Evolutionary conservation across 2,888 invertebrate species (phyloP).

Genomic region (Holacanthella duospinosa): DNA sequence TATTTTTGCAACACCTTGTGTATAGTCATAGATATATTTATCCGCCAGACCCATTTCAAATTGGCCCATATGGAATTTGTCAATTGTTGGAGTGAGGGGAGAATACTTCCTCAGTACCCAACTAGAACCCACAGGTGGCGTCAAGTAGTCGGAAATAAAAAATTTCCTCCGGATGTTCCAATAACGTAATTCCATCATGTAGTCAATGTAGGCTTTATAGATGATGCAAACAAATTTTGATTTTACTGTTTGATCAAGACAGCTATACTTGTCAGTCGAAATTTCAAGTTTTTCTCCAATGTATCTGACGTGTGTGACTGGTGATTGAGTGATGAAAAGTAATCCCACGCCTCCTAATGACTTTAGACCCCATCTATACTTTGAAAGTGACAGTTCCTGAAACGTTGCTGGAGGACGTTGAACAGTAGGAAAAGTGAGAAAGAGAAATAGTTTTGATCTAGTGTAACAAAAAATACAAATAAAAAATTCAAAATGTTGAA

Average conservation of each 20-base stretch:
- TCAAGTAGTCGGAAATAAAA: conserved; percentile 32
- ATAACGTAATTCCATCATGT: conserved; percentile 31
- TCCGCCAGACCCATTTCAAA: conserved; percentile 34
- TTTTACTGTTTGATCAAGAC: conserved; percentile 30
- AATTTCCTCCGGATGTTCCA: conserved; percentile 31
- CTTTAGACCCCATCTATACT: conserved; percentile 32
- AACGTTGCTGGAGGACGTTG: conserved; percentile 30
- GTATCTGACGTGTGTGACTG: conserved; percentile 23
- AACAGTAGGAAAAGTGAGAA: conserved; percentile 32
- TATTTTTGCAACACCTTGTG: conserved; percentile 21
- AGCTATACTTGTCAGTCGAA: conserved; percentile 30
- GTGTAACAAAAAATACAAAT: conserved; percentile 28
- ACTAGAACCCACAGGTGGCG: conserved; percentile 32
- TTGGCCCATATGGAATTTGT: conserved; percentile 21
- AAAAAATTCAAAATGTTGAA: too few relatives aligned
- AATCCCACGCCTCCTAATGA: conserved; percentile 32
- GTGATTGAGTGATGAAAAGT: conserved; percentile 33
- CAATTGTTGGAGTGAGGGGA: conserved; percentile 24
- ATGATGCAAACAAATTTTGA: conserved; percentile 33
- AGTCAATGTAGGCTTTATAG: conserved; percentile 33
- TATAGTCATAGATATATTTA: conserved; percentile 26
- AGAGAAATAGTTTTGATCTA: conserved; percentile 32
- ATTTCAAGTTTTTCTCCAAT: conserved; percentile 32
- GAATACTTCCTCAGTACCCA: conserved; percentile 35
- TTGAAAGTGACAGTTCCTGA: conserved; percentile 19